Percentiles rank a stretch among this genome's conserved stretches.
phyloP scores from a whole-genome alignment of 2,113 vertebrate species.

The Centrocercus urophasianus region DNA sequence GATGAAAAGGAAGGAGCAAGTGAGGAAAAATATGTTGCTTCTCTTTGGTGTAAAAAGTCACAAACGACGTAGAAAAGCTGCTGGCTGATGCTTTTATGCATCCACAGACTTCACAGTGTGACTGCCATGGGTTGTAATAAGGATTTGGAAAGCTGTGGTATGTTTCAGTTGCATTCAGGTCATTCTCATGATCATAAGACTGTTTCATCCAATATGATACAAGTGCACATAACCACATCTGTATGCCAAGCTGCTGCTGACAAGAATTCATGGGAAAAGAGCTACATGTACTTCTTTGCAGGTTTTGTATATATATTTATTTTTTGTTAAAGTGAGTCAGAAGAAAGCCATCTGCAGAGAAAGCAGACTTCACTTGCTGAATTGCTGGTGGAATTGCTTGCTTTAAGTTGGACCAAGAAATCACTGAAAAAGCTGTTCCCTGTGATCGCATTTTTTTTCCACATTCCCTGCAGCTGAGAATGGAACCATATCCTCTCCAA shows the following conservation, averaged over 20 bases:
- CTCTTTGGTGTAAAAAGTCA: not conserved
- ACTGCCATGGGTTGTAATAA: not conserved
- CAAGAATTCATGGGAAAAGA: not conserved
- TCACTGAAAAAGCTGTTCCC: not conserved
- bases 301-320: not conserved
- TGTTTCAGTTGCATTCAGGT: rapidly evolving
- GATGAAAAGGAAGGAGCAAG: too few species aligned
- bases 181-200: not conserved
- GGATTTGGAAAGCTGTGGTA: not conserved
- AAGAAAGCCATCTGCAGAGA: not conserved
- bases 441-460: rapidly evolving
- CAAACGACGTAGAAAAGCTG: not conserved
- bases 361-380: not conserved
- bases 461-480: not conserved
- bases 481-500: not conserved
- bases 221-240: not conserved
- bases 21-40: too few species aligned
- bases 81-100: not conserved
- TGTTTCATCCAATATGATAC: not conserved
- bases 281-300: not conserved
- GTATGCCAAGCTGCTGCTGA: not conserved
- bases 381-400: not conserved
- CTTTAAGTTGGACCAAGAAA: not conserved
- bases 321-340: not conserved
- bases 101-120: not conserved